These are phyloP conservation scores for Sebastes diploproa DNA, from an alignment of 2,797 vertebrate genomes.

Conservation along the genomic window DNA sequence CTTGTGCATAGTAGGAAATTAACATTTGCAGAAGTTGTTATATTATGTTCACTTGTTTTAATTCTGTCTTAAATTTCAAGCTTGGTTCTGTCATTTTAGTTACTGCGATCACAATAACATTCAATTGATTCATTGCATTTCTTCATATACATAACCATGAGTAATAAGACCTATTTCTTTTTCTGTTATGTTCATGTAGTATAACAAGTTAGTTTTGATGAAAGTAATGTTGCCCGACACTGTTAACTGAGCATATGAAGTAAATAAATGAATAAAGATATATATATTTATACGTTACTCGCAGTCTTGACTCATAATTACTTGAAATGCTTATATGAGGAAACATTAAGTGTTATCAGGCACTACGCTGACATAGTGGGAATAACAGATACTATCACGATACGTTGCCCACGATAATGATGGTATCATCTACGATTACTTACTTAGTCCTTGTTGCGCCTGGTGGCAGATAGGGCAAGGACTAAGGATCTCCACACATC, in stretches of 20 bases:
- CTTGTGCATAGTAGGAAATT: constrained; percentile 34
- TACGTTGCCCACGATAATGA: no score
- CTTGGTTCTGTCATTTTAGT: constrained; percentile 3
- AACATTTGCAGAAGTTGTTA: constrained; percentile 46
- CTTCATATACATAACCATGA: constrained; percentile 11
- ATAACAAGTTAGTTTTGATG: constrained; percentile 38
- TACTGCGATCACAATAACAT: constrained; percentile 18
- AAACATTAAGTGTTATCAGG: neutral
- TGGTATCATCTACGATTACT: no score
- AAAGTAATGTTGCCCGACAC: constrained; percentile 65
- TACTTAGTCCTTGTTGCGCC: no score
- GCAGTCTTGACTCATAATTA: constrained; percentile 15
- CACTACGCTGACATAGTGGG: neutral
- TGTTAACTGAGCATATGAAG: constrained; percentile 80
- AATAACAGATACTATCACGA: no score
- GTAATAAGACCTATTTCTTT: neutral
- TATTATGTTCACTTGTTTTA: constrained; percentile 22
- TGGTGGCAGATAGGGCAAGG: no score
- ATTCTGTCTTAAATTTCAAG: neutral
- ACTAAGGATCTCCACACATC: no score
- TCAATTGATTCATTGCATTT: constrained; percentile 17
- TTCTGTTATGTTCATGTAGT: constrained; percentile 24
- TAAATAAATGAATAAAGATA: constrained; percentile 83
- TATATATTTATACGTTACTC: constrained; percentile 86
- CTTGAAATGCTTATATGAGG: neutral